Evolutionary conservation across 2,113 vertebrate genomes (phyloP), one percentile per base, ranked within the genome.

Genomic region (Nothoprocta perdicaria): DNA sequence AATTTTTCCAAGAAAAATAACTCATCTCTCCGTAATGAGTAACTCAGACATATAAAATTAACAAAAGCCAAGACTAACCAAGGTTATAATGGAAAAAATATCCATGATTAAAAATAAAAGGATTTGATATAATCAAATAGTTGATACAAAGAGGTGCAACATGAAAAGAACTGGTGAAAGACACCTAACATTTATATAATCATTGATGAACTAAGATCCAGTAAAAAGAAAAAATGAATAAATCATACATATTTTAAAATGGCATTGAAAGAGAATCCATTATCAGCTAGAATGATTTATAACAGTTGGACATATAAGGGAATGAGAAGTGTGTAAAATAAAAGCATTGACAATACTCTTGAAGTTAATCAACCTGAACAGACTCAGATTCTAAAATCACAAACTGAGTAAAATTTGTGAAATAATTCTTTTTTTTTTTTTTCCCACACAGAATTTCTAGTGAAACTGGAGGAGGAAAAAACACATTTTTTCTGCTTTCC

Each of bases 401-500:
- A 57, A 29, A 61, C 5, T 15, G 6, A 35, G 23, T 48, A 78
- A 86, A 18, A 75, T 55, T 46, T 81, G 6, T 77, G 10, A 3
- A 66, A 72, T 61, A 23, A 41, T 50, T 7, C 0, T 8, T 46
- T 79, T 7, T 41, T 81, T 41, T 29, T 6, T 24, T 35, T 50
- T 35, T 62, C 69, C 10, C 16, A 18, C 4, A 2, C 1, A 11
- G 5, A 7, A 12, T 1, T 6, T 35, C 50, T 65, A 17, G 14
- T 46, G 29, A 62, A 93, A 80, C 55, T 90, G 61, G 35, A 74
- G 94, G 65, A 83, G 68, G 52, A 88, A 95, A 88, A 95, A 83
- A 81, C 9, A 69, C 24, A 57, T 38, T 1, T 35, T 18, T 16
- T 90, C 31, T 76, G 19, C 6, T 38, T 89, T 85, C 80, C 10